Percentiles rank a stretch among this genome's conserved stretches.
These are phyloP conservation scores for Pantherophis guttatus DNA, from an alignment of 2,113 vertebrate genomes.

Conservation along the genomic window DNA sequence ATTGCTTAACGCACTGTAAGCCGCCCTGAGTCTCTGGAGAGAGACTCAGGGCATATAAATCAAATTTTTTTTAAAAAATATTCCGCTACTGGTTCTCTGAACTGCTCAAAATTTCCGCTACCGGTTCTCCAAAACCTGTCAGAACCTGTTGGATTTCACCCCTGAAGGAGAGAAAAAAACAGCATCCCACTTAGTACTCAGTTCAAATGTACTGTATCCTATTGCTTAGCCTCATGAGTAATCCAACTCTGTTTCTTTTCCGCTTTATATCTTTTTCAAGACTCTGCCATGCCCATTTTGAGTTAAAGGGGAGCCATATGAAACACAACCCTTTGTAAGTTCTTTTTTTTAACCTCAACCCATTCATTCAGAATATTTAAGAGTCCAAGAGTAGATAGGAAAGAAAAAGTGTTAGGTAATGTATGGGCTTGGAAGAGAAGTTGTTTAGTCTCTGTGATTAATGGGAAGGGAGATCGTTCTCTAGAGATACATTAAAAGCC, in stretches of 20 bases:
- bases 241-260: not conserved
- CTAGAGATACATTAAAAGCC: slow-evolving; percentile 52
- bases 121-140: no score
- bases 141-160: no score
- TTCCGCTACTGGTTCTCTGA: no score
- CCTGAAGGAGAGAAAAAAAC: not conserved
- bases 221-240: not conserved
- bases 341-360: slow-evolving; percentile 15
- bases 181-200: not conserved
- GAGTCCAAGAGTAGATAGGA: slow-evolving; percentile 1
- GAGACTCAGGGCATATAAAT: no score
- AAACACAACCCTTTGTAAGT: not conserved
- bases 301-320: not conserved
- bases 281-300: not conserved
- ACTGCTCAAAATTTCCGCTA: no score
- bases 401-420: slow-evolving; percentile 48
- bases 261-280: not conserved
- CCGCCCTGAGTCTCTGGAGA: no score
- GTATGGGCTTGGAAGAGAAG: slow-evolving; percentile 32
- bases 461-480: slow-evolving; percentile 57
- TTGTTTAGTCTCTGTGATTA: slow-evolving; percentile 50
- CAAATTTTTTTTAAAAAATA: no score
- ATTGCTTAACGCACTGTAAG: no score
- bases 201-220: not conserved
- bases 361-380: slow-evolving; percentile 44